Evolutionary conservation across 2,888 invertebrate species (phyloP).

Genomic region (Drosophila atripex): DNA sequence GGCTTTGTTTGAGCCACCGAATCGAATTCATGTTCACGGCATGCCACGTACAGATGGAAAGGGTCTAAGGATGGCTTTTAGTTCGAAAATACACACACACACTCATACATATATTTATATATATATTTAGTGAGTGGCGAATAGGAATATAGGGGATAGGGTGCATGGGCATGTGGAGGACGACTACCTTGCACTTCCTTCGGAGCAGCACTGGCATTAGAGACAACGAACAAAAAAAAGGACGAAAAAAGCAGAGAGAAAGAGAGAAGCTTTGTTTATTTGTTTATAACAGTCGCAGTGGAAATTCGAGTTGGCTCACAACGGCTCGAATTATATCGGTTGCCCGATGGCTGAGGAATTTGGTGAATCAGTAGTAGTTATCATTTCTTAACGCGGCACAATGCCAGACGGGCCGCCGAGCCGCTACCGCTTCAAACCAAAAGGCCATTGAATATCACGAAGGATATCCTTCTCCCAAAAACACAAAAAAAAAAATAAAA

Average conservation of each 20-base stretch:
- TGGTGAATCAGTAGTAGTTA: conserved; percentile 26
- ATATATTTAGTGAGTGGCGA: not conserved
- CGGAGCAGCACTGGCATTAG: conserved; percentile 34
- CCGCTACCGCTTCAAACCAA: not conserved
- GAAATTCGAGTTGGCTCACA: conserved; percentile 52
- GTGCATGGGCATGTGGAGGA: conserved; percentile 37
- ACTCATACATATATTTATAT: not conserved
- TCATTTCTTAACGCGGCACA: conserved; percentile 23
- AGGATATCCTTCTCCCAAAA: too few relatives aligned
- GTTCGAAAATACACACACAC: not conserved
- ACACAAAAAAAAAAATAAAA: not conserved
- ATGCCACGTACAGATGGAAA: conserved; percentile 9
- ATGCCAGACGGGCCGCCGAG: conserved; percentile 25
- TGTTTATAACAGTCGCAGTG: conserved; percentile 62
- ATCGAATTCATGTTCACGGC: conserved; percentile 54
- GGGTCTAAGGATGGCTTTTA: not conserved
- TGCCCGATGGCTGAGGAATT: conserved; percentile 6
- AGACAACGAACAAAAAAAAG: conserved; percentile 32
- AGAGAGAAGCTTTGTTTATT: conserved; percentile 57
- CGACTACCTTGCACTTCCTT: conserved; percentile 51
- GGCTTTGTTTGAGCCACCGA: conserved; percentile 46
- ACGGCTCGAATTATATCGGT: conserved; percentile 34
- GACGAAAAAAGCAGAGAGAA: not conserved
- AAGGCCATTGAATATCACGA: conserved; percentile 2
- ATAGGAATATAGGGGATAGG: not conserved